These are phyloP conservation scores for Okapia johnstoni DNA, from an alignment of 2,113 vertebrate species.

Conservation along the genomic window DNA sequence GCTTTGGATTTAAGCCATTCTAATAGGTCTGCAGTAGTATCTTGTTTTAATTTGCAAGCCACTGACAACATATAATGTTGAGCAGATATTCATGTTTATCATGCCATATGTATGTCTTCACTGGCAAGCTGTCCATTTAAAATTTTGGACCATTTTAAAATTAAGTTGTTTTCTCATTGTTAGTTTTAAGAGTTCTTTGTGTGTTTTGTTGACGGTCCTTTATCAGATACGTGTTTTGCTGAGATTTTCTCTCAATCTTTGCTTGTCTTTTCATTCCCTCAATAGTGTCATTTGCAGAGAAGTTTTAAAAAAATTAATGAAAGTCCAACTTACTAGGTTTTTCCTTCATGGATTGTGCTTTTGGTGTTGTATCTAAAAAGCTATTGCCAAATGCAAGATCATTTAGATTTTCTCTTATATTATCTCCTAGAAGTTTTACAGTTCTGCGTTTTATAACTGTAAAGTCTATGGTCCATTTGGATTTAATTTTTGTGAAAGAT, in stretches of 20 bases:
- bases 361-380: background rate
- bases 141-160: background rate
- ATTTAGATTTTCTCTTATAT: background rate
- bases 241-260: background rate
- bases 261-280: background rate
- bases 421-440: background rate
- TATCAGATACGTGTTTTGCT: background rate
- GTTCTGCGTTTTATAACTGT: background rate
- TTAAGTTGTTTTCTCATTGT: background rate
- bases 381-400: background rate
- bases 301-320: background rate
- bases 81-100: background rate
- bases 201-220: background rate
- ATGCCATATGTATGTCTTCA: background rate
- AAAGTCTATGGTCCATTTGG: background rate
- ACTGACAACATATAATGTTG: background rate
- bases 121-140: background rate
- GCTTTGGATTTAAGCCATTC: conserved; percentile 2
- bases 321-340: background rate
- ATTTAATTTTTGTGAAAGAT: background rate
- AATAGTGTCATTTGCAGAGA: background rate
- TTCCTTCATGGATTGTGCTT: background rate
- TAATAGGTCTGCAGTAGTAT: background rate
- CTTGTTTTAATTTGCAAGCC: background rate
- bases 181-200: background rate